Evolutionary conservation across 2,113 vertebrate species (phyloP), one percentile per base, ranked within the genome.

Genomic region (Synchiropus splendidus): DNA sequence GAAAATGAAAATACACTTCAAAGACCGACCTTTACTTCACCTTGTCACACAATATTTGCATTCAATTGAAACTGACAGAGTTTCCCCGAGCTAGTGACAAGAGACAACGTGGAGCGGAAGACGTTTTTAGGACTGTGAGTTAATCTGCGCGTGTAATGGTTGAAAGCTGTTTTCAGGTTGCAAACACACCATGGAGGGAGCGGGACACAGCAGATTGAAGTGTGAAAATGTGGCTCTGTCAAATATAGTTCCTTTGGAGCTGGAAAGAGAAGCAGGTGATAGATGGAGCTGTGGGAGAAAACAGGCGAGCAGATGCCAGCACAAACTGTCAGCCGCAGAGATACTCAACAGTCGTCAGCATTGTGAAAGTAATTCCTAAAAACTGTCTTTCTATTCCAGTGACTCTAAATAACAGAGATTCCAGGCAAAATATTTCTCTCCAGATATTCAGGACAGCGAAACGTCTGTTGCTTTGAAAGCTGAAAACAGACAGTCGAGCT

Each of bases 1-100:
- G 42, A 72, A 77, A 75, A 73, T 73, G 60, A 35, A 40, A 9
- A 31, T 56, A 35, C 47, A 55, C 55, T 65, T 75, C 71, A 60
- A 72, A 57, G 43, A 45, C 44, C 17, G 51, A 70, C 51, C 53
- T 67, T 15, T 51, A 40, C 58, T 64, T 69, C 51, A 65, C 67
- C 70, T 57, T 42, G 48, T 62, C 70, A 61, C 72, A 70, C 70
- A 70, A 66, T 70, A 70, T 18, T 34, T 31, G n/a, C 39, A 10
- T 36, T 12, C 11, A 13, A 47, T 13, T 32, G 18, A 18, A 58
- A 51, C 21, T 61, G 58, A 66, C 31, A 53, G 47, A 30, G 53
- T 32, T 49, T 52, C 31, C 48, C 49, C 61, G 42, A 54, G 51
- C 31, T 8, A 18, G 37, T 61, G 54, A 56, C 36, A n/a, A n/a